Evolutionary conservation across 2,797 vertebrate genomes (phyloP).

Genomic region (Phataginus tetradactyla): DNA sequence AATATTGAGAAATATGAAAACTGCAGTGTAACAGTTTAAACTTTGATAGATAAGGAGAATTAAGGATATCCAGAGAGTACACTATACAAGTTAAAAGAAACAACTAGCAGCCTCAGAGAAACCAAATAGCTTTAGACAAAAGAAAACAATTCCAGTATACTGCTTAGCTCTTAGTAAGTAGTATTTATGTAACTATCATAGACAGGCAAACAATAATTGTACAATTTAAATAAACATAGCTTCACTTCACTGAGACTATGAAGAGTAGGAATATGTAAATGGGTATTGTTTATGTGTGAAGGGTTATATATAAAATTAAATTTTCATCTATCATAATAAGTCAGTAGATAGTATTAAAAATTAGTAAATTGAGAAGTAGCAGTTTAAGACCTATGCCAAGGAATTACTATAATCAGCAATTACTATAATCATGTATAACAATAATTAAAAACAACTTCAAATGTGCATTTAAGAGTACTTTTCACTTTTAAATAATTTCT

Average conservation of each 20-base stretch:
- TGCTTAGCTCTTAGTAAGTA: background rate
- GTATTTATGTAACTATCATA: background rate
- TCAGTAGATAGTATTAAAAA: background rate
- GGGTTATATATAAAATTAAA: background rate
- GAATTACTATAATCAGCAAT: background rate
- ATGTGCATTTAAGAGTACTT: conserved; percentile 2
- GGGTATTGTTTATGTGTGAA: background rate
- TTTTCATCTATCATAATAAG: background rate
- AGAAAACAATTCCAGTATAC: background rate
- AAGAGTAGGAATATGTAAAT: background rate
- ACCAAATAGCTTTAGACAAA: background rate
- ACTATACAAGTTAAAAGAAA: background rate
- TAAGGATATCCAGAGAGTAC: background rate
- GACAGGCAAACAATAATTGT: background rate
- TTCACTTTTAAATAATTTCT: background rate
- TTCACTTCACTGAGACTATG: background rate
- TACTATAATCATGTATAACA: background rate
- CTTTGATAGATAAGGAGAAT: conserved; percentile 12
- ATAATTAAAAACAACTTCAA: background rate
- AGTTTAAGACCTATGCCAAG: background rate
- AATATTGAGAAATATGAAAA: conserved; percentile 36
- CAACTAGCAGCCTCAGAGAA: background rate
- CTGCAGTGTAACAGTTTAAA: background rate
- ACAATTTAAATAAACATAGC: conserved; percentile 6
- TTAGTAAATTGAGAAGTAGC: background rate